phyloP scores from a whole-genome alignment of 1,140 invertebrate species.

The Ladona fulva region DNA sequence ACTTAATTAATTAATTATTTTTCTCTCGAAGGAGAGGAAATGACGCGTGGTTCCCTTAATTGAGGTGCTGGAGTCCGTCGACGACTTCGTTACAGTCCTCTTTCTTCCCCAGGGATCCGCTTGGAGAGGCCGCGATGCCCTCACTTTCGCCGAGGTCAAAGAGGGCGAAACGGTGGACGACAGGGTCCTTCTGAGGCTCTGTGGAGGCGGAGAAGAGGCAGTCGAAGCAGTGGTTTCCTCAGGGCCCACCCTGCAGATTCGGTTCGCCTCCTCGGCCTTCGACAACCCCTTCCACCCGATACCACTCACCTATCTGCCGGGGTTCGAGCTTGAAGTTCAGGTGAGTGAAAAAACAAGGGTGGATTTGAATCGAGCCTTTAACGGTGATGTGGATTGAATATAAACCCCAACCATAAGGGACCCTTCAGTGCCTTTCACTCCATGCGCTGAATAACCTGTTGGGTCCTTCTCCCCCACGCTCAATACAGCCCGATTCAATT shows the following conservation, averaged over 20 bases:
- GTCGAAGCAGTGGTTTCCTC: conserved; percentile 71
- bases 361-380: neutral
- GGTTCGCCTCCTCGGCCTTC: conserved; percentile 72
- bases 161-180: conserved; percentile 42
- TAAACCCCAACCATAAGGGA: too few species aligned
- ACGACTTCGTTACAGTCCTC: too few species aligned
- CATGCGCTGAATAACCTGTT: too few species aligned
- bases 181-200: conserved; percentile 64
- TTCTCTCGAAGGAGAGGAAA: too few species aligned
- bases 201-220: conserved; percentile 74
- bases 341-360: conserved; percentile 34
- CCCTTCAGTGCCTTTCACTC: too few species aligned
- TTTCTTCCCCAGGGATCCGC: neutral
- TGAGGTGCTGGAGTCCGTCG: too few species aligned
- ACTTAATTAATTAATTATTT: too few species aligned
- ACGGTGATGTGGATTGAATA: too few species aligned
- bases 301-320: conserved; percentile 63
- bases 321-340: conserved; percentile 71
- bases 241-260: conserved; percentile 64
- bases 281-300: conserved; percentile 73
- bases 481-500: too few species aligned
- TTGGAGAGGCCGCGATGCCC: conserved; percentile 39
- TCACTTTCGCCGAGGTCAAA: conserved; percentile 64
- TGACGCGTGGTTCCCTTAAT: too few species aligned
- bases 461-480: too few species aligned